Evolutionary conservation across 2,797 vertebrate genomes (phyloP).

Genomic region (Anguilla anguilla): DNA sequence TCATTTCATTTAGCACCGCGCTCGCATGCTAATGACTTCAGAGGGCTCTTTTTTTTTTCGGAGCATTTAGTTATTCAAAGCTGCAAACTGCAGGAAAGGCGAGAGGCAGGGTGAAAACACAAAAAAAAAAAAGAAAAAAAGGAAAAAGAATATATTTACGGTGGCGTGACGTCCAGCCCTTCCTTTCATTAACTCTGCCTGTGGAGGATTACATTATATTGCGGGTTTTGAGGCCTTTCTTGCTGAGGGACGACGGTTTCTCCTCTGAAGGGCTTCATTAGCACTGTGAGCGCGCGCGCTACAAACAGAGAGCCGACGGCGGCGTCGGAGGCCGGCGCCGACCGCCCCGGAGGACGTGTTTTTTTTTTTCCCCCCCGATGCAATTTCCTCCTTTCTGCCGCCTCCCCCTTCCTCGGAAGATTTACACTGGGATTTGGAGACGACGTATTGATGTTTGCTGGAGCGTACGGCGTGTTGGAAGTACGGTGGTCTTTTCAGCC

Average conservation of each 20-base stretch:
- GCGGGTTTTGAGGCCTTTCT: background rate
- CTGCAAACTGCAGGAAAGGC: slow-evolving; percentile 58
- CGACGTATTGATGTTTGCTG: background rate
- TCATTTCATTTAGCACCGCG: slow-evolving; percentile 66
- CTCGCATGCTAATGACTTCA: slow-evolving; percentile 67
- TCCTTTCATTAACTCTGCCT: background rate
- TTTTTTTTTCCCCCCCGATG: background rate
- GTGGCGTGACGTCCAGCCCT: background rate
- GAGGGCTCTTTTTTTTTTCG: slow-evolving; percentile 48
- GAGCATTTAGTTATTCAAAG: slow-evolving; percentile 65
- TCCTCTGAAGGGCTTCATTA: background rate
- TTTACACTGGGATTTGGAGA: background rate
- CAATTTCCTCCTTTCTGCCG: background rate
- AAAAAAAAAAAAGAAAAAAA: no score
- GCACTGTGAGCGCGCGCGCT: background rate
- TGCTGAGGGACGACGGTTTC: background rate
- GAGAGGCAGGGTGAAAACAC: slow-evolving; percentile 59
- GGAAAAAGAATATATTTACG: background rate
- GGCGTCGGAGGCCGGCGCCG: background rate
- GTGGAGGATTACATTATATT: background rate
- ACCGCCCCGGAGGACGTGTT: background rate
- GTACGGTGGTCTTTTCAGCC: background rate
- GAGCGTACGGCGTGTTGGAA: background rate
- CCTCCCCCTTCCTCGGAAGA: background rate
- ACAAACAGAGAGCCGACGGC: background rate